phyloP scores from a whole-genome alignment of 1,140 invertebrate species.

The Aphis gossypii region DNA sequence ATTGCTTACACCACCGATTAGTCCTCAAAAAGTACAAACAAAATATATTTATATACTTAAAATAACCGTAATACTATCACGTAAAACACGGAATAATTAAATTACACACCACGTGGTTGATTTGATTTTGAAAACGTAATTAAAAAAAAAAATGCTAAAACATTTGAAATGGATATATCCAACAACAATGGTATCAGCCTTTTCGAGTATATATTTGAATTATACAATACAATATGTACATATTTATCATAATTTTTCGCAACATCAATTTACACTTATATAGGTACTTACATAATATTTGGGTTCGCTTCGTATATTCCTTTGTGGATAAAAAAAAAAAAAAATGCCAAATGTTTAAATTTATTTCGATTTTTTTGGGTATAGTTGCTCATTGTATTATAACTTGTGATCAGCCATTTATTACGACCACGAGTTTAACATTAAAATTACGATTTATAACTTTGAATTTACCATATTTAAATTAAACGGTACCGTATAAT shows the following conservation, averaged over 20 bases:
- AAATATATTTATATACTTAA: neutral
- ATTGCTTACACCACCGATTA: neutral
- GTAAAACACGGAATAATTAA: neutral
- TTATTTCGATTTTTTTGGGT: neutral
- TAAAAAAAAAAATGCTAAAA: neutral
- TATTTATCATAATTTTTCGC: neutral
- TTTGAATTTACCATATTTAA: conserved; percentile 18
- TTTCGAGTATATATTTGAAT: neutral
- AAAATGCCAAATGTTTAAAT: neutral
- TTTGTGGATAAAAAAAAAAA: neutral
- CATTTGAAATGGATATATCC: neutral
- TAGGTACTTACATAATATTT: neutral
- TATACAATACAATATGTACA: neutral
- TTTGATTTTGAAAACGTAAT: neutral
- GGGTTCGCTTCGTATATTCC: neutral
- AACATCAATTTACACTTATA: neutral
- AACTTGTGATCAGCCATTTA: neutral
- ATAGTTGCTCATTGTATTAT: neutral
- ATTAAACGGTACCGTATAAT: neutral
- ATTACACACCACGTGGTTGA: neutral
- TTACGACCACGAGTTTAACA: neutral
- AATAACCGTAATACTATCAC: neutral
- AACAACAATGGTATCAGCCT: neutral
- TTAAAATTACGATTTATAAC: neutral
- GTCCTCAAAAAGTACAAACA: neutral